phyloP scores from a whole-genome alignment of 2,888 invertebrate genomes.

The Troides oblongomaculatus region DNA sequence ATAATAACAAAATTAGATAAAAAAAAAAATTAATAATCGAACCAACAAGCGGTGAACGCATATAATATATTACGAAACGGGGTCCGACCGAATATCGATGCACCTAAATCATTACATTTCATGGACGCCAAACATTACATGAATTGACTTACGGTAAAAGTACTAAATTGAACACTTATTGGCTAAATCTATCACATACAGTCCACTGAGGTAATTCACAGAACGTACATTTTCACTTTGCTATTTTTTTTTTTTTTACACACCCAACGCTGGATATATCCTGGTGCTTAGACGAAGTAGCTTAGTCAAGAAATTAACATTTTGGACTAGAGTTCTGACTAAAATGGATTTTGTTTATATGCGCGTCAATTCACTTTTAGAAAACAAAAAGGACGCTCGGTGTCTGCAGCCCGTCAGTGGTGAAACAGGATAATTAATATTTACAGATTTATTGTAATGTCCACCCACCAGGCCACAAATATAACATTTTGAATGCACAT shows the following conservation, averaged over 20 bases:
- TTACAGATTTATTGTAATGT: slow-evolving; percentile 23
- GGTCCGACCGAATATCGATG: slow-evolving; percentile 33
- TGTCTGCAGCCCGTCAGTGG: slow-evolving; percentile 28
- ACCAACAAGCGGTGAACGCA: slow-evolving; percentile 35
- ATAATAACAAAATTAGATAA: slow-evolving; percentile 43
- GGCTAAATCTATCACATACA: slow-evolving; percentile 78
- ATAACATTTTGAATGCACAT: slow-evolving; percentile 17
- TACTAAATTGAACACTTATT: slow-evolving; percentile 77
- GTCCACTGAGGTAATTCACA: slow-evolving; percentile 76
- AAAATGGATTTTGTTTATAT: slow-evolving; percentile 58
- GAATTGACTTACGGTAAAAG: slow-evolving; percentile 70
- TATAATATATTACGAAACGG: slow-evolving; percentile 31
- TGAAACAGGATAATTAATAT: slow-evolving; percentile 34
- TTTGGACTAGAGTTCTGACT: slow-evolving; percentile 77
- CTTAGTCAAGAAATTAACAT: slow-evolving; percentile 62
- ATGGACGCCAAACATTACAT: slow-evolving; percentile 70
- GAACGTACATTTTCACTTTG: slow-evolving; percentile 51
- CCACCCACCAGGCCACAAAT: slow-evolving; percentile 17
- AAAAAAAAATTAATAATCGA: slow-evolving; percentile 13
- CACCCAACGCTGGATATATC: slow-evolving; percentile 50
- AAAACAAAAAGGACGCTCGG: slow-evolving; percentile 21
- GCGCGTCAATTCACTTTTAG: slow-evolving; percentile 42
- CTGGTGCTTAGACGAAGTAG: slow-evolving; percentile 55
- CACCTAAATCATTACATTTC: slow-evolving; percentile 39
- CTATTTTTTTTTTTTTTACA: slow-evolving; percentile 31